Evolutionary conservation across 2,113 vertebrate species (phyloP), one percentile per base, ranked within the genome.

Genomic region (Microcebus griseorufus): DNA sequence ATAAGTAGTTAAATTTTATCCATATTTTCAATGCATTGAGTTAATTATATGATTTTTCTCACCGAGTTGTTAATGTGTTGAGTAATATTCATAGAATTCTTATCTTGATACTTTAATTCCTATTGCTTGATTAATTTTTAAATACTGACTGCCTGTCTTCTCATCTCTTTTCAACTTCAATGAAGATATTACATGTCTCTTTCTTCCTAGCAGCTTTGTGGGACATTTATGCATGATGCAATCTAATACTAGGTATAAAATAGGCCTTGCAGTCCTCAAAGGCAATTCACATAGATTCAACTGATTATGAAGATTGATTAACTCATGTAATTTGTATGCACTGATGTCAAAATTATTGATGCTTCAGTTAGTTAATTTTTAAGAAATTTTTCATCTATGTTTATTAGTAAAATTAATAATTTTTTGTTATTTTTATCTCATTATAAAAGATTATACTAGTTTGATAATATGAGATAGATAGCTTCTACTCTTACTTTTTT

Each of bases 271-370:
- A 80, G 0, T 58, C 65, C 42, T 75, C 22, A 58, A 84, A 73
- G 34, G 22, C 65, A 37, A 14, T 60, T 91, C 17, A 37, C 17
- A 32, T 8, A 58, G 62, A 78, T 95, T 85, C 37, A 25, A 64
- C 78, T 86, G 62, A 83, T 88, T 69, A 37, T 70, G 73, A 65
- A 23, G 42, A 32, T 58, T 58, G 14, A 34, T 48, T 5, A 45
- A 42, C 17, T 64, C 53, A 55, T 55, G 17, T 55, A 55, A 55
- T 55, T 1, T 18, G 17, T 86, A 83, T 64, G 39, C 12, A 70
- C 62, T 73, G 45, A 79, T 83, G 53, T n/a, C 75, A 78, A 73
- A 86, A 95, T 92, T 85, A 86, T 39, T 81, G 37, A 25, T 88
- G 58, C 67, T 82, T 91, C 78, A 62, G 64, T 29, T 11, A 27